Percentiles rank a stretch among this genome's conserved stretches.
Conservation (phyloP, 2,888 invertebrate species). For the Himalopsyche japonica region DNA sequence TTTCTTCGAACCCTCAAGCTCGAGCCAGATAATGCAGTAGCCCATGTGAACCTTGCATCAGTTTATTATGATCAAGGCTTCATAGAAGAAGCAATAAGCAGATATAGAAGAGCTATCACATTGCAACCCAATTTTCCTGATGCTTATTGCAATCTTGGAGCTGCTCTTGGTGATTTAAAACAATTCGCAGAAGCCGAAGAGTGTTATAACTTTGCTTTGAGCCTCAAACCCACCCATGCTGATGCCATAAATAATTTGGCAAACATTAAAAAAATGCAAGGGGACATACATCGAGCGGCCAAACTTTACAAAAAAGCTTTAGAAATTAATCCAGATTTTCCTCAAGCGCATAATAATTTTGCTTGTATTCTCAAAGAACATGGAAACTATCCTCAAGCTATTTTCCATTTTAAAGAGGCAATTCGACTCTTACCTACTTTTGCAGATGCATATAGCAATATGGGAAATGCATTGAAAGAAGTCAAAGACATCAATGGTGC, state of each 20-base stretch:
- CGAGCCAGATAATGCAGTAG: constrained; percentile 94
- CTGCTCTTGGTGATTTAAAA: constrained; percentile 98
- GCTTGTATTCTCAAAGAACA: constrained; percentile 98
- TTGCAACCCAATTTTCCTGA: constrained; percentile 99
- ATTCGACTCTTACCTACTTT: constrained; percentile 97
- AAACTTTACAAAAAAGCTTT: constrained; percentile 87
- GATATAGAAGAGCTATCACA: constrained; percentile 95
- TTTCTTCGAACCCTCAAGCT: constrained; percentile 80
- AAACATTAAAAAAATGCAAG: constrained; percentile 98
- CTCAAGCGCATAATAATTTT: constrained; percentile 97
- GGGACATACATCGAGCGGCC: constrained; percentile 95
- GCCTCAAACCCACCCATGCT: constrained; percentile 93
- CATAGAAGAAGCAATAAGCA: constrained; percentile 97
- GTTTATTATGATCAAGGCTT: constrained; percentile 99
- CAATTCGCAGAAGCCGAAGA: constrained; percentile 94
- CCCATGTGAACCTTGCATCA: constrained; percentile 97
- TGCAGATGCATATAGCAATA: constrained; percentile 98
- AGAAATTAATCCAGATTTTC: constrained; percentile 96
- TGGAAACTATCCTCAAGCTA: constrained; percentile 76
- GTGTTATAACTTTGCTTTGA: constrained; percentile 93
- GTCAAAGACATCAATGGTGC: constrained; percentile 96
- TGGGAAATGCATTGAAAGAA: constrained; percentile 99
- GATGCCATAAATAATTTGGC: constrained; percentile 98
- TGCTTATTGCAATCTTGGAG: constrained; percentile 98
- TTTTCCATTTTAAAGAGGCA: constrained; percentile 97